Evolutionary conservation across 2,888 invertebrate species (phyloP).

Genomic region (Dusona sp.): DNA sequence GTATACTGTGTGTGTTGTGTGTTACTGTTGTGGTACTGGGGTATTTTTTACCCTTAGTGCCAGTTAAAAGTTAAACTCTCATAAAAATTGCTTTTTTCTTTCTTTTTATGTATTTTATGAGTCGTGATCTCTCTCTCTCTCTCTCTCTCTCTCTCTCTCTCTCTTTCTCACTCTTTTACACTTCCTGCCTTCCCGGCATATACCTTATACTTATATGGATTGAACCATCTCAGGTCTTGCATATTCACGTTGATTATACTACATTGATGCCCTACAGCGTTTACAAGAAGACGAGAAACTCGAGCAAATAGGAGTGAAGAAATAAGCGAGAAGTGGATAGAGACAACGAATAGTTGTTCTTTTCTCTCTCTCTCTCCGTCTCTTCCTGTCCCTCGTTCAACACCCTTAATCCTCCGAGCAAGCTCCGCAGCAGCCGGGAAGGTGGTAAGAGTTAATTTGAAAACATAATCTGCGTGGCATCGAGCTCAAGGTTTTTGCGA

Average conservation of each 20-base stretch:
- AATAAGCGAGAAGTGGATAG: constrained; percentile 52
- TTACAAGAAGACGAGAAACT: constrained; percentile 29
- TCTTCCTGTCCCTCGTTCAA: constrained; percentile 31
- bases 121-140: not conserved
- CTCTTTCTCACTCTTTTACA: not conserved
- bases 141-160: not conserved
- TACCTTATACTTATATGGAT: constrained; percentile 26
- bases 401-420: constrained; percentile 48
- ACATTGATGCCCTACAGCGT: constrained; percentile 35
- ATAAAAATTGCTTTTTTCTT: not conserved
- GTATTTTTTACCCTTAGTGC: too few species aligned
- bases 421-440: constrained; percentile 37
- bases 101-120: not conserved
- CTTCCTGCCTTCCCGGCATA: not conserved
- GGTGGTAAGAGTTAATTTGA: constrained; percentile 61
- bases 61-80: too few species aligned
- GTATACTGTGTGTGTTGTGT: too few species aligned
- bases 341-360: constrained; percentile 55
- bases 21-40: too few species aligned
- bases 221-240: constrained; percentile 50
- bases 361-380: constrained; percentile 7
- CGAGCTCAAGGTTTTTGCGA: constrained; percentile 38
- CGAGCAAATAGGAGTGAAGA: constrained; percentile 22
- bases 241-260: constrained; percentile 54
- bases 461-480: constrained; percentile 64